Evolutionary conservation across 2,113 vertebrate genomes (phyloP).

Genomic region (Dissostichus mawsoni): DNA sequence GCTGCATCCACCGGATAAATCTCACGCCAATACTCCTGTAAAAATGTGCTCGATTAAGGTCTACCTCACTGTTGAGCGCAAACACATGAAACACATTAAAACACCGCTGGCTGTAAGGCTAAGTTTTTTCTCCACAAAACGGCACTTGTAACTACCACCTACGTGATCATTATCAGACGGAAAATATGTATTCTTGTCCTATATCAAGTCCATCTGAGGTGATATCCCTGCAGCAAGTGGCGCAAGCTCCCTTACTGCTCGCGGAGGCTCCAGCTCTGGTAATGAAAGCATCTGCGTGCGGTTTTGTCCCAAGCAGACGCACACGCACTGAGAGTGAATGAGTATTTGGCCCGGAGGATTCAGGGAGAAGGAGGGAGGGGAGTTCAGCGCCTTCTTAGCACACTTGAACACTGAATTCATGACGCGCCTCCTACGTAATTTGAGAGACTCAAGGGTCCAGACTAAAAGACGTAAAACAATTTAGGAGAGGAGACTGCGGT

Average conservation of each 20-base stretch:
- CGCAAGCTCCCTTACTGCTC: conserved; percentile 27
- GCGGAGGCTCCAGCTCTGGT: conserved; percentile 38
- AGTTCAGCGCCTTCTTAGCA: conserved; percentile 4
- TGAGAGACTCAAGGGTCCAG: conserved; percentile 27
- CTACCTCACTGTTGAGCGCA: conserved; percentile 78
- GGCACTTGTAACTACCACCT: conserved; percentile 3
- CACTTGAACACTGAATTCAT: conserved; percentile 48
- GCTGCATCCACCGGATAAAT: conserved; percentile 66
- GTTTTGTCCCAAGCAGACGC: conserved; percentile 63
- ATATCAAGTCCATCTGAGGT: conserved; percentile 41
- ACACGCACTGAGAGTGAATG: conserved; percentile 41
- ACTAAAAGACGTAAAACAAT: not conserved
- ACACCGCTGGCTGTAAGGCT: not conserved
- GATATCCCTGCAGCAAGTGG: conserved; percentile 36
- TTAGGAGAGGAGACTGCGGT: too few species aligned
- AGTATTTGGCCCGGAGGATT: conserved; percentile 44
- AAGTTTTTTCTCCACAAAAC: conserved; percentile 45
- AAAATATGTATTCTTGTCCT: conserved; percentile 3
- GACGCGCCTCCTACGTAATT: conserved; percentile 60
- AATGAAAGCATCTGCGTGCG: conserved; percentile 62
- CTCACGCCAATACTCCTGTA: conserved; percentile 40
- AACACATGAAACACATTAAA: conserved; percentile 72
- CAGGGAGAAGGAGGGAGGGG: not conserved
- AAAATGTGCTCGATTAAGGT: conserved; percentile 33
- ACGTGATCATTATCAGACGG: not conserved